A percentile compares a stretch with the other conserved stretches of the same genome.
These are phyloP conservation scores for Protodeltote pygarga DNA, from an alignment of 2,888 invertebrate genomes.

Conservation along the genomic window DNA sequence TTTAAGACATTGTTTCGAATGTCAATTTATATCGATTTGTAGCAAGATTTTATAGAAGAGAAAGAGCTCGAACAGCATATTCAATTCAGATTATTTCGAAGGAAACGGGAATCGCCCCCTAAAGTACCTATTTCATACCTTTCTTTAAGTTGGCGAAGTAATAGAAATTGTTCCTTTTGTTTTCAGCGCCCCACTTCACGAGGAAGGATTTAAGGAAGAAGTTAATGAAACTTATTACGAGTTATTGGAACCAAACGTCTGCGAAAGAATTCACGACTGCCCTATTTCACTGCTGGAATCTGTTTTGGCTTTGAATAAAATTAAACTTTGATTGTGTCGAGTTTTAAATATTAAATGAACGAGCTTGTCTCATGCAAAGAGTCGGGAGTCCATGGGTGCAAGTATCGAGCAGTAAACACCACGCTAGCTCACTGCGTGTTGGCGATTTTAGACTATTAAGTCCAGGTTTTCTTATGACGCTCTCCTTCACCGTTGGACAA, in stretches of 20 bases:
- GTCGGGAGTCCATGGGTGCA: too few species aligned
- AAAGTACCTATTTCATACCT: conserved; percentile 18
- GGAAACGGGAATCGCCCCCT: too few species aligned
- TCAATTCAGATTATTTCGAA: too few species aligned
- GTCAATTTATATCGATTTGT: too few species aligned
- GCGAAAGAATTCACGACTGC: conserved; percentile 67
- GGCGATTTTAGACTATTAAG: too few species aligned
- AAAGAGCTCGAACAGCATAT: too few species aligned
- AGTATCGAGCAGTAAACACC: too few species aligned
- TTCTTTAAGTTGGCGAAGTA: conserved; percentile 29
- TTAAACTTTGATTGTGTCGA: conserved; percentile 33
- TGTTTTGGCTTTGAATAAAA: conserved; percentile 65
- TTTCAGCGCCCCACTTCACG: conserved; percentile 72
- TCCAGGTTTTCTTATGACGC: too few species aligned
- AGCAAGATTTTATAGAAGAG: too few species aligned
- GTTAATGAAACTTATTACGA: conserved; percentile 64
- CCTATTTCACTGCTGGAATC: conserved; percentile 73
- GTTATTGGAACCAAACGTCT: conserved; percentile 64
- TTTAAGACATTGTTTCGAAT: too few species aligned
- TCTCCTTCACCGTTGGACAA: too few species aligned
- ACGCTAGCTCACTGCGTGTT: neutral
- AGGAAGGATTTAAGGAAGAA: conserved; percentile 70
- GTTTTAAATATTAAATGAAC: conserved; percentile 3
- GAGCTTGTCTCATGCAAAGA: neutral
- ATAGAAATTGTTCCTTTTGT: conserved; percentile 29